Conservation (phyloP, 2,113 vertebrate species). For the Vulpes lagopus region DNA sequence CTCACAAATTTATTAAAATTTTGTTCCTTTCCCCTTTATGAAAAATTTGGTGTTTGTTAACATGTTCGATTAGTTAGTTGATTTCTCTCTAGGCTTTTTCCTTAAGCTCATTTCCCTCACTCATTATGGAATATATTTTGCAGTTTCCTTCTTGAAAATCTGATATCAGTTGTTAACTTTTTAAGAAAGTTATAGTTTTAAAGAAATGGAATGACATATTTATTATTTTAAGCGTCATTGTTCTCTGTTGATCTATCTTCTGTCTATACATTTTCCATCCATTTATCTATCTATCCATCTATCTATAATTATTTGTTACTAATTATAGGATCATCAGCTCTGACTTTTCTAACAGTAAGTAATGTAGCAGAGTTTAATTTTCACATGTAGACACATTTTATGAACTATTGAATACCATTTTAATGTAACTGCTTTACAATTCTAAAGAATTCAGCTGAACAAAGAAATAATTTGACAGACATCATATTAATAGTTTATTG, state of each 20-base stretch:
- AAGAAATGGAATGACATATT: not conserved
- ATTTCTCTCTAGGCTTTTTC: not conserved
- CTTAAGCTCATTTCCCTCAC: not conserved
- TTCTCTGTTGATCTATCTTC: not conserved
- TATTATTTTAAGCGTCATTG: not conserved
- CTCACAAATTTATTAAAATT: not conserved
- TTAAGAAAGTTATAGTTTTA: not conserved
- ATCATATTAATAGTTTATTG: not conserved
- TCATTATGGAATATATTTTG: not conserved
- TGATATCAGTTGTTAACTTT: not conserved
- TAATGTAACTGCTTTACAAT: not conserved
- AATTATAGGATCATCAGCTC: not conserved
- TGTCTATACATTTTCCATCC: not conserved
- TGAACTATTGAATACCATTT: not conserved
- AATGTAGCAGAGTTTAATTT: not conserved
- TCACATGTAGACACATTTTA: not conserved
- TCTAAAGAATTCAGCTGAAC: not conserved
- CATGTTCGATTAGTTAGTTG: not conserved
- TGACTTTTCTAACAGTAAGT: not conserved
- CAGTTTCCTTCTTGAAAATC: not conserved
- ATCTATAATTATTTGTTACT: not conserved
- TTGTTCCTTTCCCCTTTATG: not conserved
- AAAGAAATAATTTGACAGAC: not conserved
- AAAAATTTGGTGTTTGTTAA: not conserved
- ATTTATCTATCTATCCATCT: not conserved